Evolutionary conservation across 2,113 vertebrate species (phyloP), one percentile per base, ranked within the genome.

Genomic region (Collichthys lucidus): DNA sequence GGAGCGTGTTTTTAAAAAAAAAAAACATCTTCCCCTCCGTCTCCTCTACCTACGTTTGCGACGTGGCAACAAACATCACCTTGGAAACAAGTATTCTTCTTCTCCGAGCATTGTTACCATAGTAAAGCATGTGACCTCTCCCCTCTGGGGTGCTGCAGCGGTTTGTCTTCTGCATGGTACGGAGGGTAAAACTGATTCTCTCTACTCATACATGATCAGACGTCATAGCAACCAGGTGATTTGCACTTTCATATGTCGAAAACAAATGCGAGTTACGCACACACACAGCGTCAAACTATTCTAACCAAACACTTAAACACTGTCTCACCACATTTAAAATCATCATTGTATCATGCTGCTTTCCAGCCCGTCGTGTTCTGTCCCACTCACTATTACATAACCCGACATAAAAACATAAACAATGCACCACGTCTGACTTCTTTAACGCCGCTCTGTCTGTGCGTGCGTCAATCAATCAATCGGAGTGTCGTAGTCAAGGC

Each of bases 71-170:
- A 68, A 62, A 71, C 60, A 52, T 93, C 87, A 80, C 90, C 89
- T 83, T 91, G 86, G 91, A 90, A 93, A 94, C 89, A 69, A 79
- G 74, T 24, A 40, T 79, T 84, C 40, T 55, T 83, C 49, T 82
- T 70, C 77, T 77, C 55, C n/a, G 20, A 77, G 76, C 64, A 80
- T 81, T 63, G 90, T 92, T 91, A 87, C 91, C 87, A 92, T 91
- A 89, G 92, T 76, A 80, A 93, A 91, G 57, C 84, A 86, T 67
- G 85, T 81, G 81, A 90, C 84, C 88, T 87, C 83, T 88, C 74
- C 76, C 31, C 78, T 83, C 79, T 53, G 42, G 46, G 60, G 64
- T 31, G 74, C 82, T 79, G 63, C 59, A 63, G 61, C 22, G 40
- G 61, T 74, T 75, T 57, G 66, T 61, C 16, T 77, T 77, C 72